Evolutionary conservation across 1,140 invertebrate genomes (phyloP).

Genomic region (Grapholita molesta): DNA sequence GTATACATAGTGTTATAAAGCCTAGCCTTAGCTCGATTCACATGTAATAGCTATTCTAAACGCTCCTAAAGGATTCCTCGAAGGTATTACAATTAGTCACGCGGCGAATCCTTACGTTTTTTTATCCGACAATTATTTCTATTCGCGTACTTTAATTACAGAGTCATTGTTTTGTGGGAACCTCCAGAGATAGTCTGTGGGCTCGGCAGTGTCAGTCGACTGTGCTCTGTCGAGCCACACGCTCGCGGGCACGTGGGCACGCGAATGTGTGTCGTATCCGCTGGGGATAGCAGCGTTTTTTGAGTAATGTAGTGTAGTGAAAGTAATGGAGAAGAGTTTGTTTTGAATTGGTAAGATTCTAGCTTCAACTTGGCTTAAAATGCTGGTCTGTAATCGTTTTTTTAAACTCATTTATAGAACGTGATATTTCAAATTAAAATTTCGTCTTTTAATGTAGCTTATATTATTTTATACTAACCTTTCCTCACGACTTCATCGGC

Average conservation of each 20-base stretch:
- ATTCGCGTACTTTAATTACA: slow-evolving; percentile 7
- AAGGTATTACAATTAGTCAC: not conserved
- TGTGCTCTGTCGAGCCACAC: not conserved
- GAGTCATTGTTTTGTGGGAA: slow-evolving; percentile 9
- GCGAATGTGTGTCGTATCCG: not conserved
- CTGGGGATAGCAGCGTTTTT: not conserved
- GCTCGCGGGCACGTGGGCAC: not conserved
- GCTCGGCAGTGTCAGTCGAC: not conserved
- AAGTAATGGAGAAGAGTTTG: not conserved
- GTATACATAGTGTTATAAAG: not conserved
- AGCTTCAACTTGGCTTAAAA: not conserved
- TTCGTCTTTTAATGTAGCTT: too few species aligned
- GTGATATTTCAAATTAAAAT: too few species aligned
- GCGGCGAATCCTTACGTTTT: slow-evolving; percentile 1
- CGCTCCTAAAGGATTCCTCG: not conserved
- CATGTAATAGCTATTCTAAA: not conserved
- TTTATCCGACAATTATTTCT: slow-evolving; percentile 5
- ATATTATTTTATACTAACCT: too few species aligned
- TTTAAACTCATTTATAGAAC: too few species aligned
- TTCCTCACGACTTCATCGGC: too few species aligned
- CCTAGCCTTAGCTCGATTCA: not conserved
- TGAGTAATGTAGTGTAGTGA: slow-evolving; percentile 7
- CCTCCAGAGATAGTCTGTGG: not conserved
- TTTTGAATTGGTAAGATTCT: slow-evolving; percentile 9
- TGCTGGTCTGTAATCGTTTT: too few species aligned